Base-by-base conservation (phyloP, 2,113 vertebrate species). In the Chinchilla lanigera region DNA sequence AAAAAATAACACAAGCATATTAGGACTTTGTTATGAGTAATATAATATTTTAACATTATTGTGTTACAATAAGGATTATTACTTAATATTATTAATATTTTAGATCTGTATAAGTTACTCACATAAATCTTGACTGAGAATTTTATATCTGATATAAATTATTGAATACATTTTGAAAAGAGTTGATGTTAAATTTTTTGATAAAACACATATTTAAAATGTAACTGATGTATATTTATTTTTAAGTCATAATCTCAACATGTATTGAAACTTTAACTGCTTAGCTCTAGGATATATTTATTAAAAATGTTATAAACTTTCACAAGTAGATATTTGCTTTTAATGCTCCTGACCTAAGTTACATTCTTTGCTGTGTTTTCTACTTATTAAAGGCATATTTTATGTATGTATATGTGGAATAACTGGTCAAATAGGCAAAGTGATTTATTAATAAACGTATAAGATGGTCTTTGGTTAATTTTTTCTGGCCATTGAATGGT, bases 11-110 rank as follows among this genome's bases (percentile, higher is more conserved):
- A 73, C 35, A 96, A 95, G 89, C 94, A 28, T 73, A 41, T 80
- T 92, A 75, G 86, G 81, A 97, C 90, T 86, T 33, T 92, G n/a
- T 67, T 96, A 81, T 90, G 69, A 90, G 95, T 95, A 86, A 95
- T 87, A 77, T 19, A 80, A 20, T 41, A 90, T 87, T 96, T 97
- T 96, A 12, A 54, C 88, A 38, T 84, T 84, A 9, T 92, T 93
- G 85, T 84, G 85, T 89, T 73, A 92, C 38, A 88, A 89, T 89
- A 94, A 52, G 26, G 86, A 50, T 94, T 67, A 87, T 67, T 94
- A 92, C 38, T 86, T 89, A 96, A 97, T 69, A 97, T 97, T 97
- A 96, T 92, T 98, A 92, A 86, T 30, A 89, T 97, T 90, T 78
- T 78, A 93, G 67, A 61, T 22, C n/a, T 90, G 4, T 97, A 0